Percentiles rank a stretch among this genome's conserved stretches.
phyloP scores from a whole-genome alignment of 2,888 invertebrate species.

The Diaphora mendica region DNA sequence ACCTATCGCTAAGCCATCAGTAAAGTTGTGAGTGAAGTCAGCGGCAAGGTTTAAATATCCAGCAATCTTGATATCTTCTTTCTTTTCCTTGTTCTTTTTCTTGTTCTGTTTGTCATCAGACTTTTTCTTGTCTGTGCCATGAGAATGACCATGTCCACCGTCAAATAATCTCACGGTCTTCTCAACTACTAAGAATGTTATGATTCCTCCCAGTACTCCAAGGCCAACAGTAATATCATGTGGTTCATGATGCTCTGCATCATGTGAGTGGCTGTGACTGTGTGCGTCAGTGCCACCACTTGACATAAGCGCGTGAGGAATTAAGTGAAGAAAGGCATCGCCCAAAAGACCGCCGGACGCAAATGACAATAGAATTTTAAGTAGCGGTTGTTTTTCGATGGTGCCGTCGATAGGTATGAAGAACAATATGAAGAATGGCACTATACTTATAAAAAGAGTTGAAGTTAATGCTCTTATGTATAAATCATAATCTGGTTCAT shows the following conservation, averaged over 20 bases:
- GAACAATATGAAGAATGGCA: conserved; percentile 97
- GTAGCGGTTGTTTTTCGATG: conserved; percentile 92
- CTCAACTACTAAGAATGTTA: conserved; percentile 96
- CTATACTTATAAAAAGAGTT: conserved; percentile 97
- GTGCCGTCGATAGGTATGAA: conserved; percentile 96
- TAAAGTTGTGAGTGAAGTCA: conserved; percentile 99
- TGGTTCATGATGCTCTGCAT: conserved; percentile 77
- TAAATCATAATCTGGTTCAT: conserved; percentile 76
- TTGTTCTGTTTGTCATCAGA: conserved; percentile 71
- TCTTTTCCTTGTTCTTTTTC: conserved; percentile 72
- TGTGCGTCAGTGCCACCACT: conserved; percentile 77
- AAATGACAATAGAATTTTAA: conserved; percentile 96
- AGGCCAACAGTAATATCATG: conserved; percentile 97
- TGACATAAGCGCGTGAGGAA: conserved; percentile 94
- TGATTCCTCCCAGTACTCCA: conserved; percentile 97
- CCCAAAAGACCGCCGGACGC: conserved; percentile 98
- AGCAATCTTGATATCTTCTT: conserved; percentile 80
- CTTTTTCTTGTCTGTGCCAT: conserved; percentile 82
- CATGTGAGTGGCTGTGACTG: conserved; percentile 84
- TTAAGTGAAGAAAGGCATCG: conserved; percentile 99
- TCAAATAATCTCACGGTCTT: conserved; percentile 96
- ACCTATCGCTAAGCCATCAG: conserved; percentile 99
- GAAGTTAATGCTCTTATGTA: conserved; percentile 95
- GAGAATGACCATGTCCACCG: conserved; percentile 93
- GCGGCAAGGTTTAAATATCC: conserved; percentile 99